Evolutionary conservation across 2,113 vertebrate species (phyloP).

Genomic region (Saccopteryx leptura): DNA sequence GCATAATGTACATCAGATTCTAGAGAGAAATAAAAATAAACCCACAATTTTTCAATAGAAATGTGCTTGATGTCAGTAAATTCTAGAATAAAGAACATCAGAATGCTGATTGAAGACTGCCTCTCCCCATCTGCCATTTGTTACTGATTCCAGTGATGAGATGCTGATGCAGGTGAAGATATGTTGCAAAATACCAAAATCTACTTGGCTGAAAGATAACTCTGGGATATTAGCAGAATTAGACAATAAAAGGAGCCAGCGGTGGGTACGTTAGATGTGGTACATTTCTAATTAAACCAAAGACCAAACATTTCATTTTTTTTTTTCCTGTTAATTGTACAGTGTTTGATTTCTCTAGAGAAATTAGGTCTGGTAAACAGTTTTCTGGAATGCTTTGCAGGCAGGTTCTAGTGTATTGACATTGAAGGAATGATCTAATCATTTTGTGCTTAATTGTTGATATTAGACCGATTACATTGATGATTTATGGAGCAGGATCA

Average conservation of each 20-base stretch:
- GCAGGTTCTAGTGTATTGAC: slow-evolving; percentile 75
- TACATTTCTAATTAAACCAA: slow-evolving; percentile 70
- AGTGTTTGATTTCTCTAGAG: slow-evolving; percentile 73
- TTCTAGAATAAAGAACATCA: slow-evolving; percentile 27
- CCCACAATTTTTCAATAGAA: not conserved
- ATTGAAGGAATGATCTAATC: slow-evolving; percentile 81
- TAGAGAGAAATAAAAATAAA: slow-evolving; percentile 38
- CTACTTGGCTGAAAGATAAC: not conserved
- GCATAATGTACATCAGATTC: not conserved
- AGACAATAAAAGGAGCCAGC: not conserved
- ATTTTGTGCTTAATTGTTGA: slow-evolving; percentile 83
- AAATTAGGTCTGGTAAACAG: slow-evolving; percentile 66
- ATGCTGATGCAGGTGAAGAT: not conserved
- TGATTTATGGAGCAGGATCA: slow-evolving; percentile 68
- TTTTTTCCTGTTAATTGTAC: slow-evolving; percentile 67
- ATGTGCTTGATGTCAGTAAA: not conserved
- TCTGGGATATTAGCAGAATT: not conserved
- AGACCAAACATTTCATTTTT: slow-evolving; percentile 69
- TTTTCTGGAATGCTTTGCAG: slow-evolving; percentile 63
- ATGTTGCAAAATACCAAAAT: not conserved
- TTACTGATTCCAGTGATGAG: not conserved
- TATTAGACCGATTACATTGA: slow-evolving; percentile 63
- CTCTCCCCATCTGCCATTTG: not conserved
- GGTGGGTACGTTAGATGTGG: not conserved
- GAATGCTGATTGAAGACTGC: not conserved